Percentiles rank a stretch among this genome's conserved stretches.
phyloP scores from a whole-genome alignment of 2,888 invertebrate species.

The Heliconius charithonia region DNA sequence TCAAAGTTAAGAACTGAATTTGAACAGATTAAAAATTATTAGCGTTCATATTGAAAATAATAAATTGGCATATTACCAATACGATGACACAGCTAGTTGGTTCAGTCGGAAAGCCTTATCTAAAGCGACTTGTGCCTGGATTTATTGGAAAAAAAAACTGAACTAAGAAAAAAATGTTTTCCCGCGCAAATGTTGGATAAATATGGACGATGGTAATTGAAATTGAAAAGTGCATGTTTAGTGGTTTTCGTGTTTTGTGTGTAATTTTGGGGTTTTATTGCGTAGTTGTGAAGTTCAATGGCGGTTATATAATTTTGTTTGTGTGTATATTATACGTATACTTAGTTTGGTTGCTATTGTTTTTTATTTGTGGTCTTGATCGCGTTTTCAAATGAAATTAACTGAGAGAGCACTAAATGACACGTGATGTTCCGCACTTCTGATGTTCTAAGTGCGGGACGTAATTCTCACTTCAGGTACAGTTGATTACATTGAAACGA shows the following conservation, averaged over 20 bases:
- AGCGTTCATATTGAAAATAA: constrained; percentile 40
- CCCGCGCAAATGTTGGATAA: constrained; percentile 68
- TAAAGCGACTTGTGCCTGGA: constrained; percentile 55
- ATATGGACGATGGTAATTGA: constrained; percentile 69
- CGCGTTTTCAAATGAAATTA: no score
- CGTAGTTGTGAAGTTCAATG: constrained; percentile 66
- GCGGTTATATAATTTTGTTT: constrained; percentile 69
- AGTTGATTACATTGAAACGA: not conserved
- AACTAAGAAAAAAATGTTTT: constrained; percentile 63
- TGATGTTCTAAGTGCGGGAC: no score
- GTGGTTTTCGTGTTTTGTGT: constrained; percentile 57
- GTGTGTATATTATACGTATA: constrained; percentile 41
- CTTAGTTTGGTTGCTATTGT: not conserved
- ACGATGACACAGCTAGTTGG: constrained; percentile 60
- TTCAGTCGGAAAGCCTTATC: constrained; percentile 64
- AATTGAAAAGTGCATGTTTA: constrained; percentile 53
- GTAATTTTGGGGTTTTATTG: constrained; percentile 55
- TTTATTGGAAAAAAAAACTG: constrained; percentile 51
- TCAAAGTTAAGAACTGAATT: not conserved
- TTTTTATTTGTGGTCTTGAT: no score
- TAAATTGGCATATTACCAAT: constrained; percentile 65
- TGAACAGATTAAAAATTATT: not conserved
- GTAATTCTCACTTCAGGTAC: not conserved
- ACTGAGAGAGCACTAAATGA: not conserved
- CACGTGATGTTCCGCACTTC: not conserved